phyloP scores from a whole-genome alignment of 1,140 invertebrate species.

The Diuraphis noxia region DNA sequence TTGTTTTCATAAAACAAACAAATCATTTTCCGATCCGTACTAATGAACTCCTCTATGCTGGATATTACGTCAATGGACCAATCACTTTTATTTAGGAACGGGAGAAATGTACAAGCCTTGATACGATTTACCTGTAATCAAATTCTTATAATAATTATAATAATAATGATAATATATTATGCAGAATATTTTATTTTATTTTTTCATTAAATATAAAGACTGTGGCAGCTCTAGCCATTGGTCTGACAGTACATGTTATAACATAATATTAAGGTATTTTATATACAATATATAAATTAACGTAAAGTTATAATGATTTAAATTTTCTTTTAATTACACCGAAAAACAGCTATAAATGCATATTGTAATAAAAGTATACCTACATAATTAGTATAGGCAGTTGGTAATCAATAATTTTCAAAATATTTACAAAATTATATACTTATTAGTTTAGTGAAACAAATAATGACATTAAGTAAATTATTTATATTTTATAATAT shows the following conservation, averaged over 20 bases:
- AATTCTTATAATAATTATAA: too few relatives aligned
- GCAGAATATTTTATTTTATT: too few relatives aligned
- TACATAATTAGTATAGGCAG: background rate
- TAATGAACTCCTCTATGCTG: background rate
- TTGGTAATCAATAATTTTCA: too few relatives aligned
- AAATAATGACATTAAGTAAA: too few relatives aligned
- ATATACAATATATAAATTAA: too few relatives aligned
- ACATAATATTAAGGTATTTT: too few relatives aligned
- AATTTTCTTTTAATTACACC: background rate
- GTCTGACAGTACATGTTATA: too few relatives aligned
- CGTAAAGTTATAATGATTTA: background rate
- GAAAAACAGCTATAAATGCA: background rate
- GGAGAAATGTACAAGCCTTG: conserved; percentile 17
- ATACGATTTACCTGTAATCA: background rate
- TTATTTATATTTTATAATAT: too few relatives aligned
- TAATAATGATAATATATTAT: background rate
- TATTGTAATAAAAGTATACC: background rate
- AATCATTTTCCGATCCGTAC: background rate
- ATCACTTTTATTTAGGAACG: background rate
- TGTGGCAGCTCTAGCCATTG: too few relatives aligned
- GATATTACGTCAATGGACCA: background rate
- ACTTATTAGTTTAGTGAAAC: too few relatives aligned
- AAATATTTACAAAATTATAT: too few relatives aligned
- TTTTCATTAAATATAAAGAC: too few relatives aligned
- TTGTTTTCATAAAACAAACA: conserved; percentile 29